Percentiles rank a stretch among this genome's conserved stretches.
Conservation (phyloP, 2,888 invertebrate species). For the Himalopsyche kuldschensis region DNA sequence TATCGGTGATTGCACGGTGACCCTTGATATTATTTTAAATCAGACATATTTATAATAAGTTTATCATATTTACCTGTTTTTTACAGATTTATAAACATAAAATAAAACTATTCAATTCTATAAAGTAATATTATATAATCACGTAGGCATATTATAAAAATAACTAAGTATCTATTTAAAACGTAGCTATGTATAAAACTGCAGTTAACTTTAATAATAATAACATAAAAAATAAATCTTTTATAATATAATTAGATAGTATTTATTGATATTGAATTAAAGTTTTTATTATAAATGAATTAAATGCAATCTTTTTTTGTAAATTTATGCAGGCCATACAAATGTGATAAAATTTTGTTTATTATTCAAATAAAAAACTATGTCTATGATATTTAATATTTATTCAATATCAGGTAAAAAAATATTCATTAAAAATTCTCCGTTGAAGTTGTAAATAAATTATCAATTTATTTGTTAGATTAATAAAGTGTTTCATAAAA, state of each 20-base stretch:
- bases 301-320: background rate
- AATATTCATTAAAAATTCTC: no score
- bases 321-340: background rate
- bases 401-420: no score
- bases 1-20: slow-evolving; percentile 34
- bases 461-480: no score
- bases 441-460: no score
- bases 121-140: background rate
- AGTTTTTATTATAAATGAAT: background rate
- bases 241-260: background rate
- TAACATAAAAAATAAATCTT: background rate
- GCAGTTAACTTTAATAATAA: background rate
- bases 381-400: no score
- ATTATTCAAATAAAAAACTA: no score
- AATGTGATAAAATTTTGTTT: background rate
- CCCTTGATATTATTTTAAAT: background rate
- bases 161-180: background rate
- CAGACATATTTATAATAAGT: background rate
- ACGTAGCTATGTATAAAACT: background rate
- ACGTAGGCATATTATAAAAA: background rate
- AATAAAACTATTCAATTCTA: background rate
- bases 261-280: background rate
- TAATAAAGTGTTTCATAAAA: no score
- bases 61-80: slow-evolving; percentile 1
- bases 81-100: background rate